Base-by-base conservation (phyloP, 2,888 invertebrate species). In the Phoronis australis region DNA sequence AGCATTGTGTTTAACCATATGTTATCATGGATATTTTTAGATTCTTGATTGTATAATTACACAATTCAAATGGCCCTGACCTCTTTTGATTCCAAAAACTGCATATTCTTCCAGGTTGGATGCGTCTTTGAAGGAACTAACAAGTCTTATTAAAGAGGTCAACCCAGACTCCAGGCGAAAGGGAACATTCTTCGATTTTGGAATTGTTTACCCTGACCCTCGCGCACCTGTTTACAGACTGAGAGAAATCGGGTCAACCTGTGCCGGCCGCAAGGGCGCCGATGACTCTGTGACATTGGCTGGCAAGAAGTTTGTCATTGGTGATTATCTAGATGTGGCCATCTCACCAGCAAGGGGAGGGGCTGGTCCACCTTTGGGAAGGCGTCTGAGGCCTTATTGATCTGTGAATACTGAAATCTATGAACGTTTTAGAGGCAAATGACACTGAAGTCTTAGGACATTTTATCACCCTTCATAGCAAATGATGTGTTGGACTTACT, bases 121-220 rank as follows among this genome's bases (percentile, higher is more conserved):
- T 79, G 99, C 99, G 3, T 94, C 94, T 0, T 81, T 99, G 18
- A 86, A 93, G 56, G 99, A 99, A 79, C 83, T 99, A 9, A 94
- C 95, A 0, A 88, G 89, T n/a, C 81, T 99, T 5, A 95, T 99
- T 0, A 94, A 95, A 72, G 97, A 99, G 82, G 97, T 99, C 0
- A 97, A 97, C 77, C 92, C 93, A 4, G 97, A 97, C 74, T 91
- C 97, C 0, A 82, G 96, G 43, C 86, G 89, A 47, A 92, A 93
- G 74, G 97, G 97, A 40, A 97, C 97, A 3, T 91, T 90, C 68
- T 97, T 99, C 77, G 94, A 93, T 75, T 99, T 99, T 80, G 89
- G 93, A 2, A 82, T 96, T n/a, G 79, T 80, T 2, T 79, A 67
- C 53, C 79, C 80, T 2, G 79, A 80, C 51, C 56, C 63, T 0